A percentile compares a stretch with the other conserved stretches of the same genome.
Evolutionary conservation across 1,140 invertebrate genomes (phyloP).

Genomic region (Chymomyza costata): DNA sequence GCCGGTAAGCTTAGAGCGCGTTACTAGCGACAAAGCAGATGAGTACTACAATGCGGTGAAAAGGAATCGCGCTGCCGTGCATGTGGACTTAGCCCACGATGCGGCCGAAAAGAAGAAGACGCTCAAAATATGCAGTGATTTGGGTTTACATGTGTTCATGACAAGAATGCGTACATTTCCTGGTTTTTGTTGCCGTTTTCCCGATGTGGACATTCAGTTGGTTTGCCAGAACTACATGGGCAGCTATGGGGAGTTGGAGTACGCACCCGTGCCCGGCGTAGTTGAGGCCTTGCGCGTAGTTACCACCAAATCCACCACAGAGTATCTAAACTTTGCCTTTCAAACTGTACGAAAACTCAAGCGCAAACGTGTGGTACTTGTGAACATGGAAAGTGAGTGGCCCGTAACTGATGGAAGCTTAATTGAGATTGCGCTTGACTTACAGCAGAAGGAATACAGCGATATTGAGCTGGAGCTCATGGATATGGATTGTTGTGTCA

Average conservation of each 20-base stretch:
- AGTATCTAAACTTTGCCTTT: conserved; percentile 45
- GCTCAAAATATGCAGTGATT: conserved; percentile 45
- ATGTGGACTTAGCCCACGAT: conserved; percentile 49
- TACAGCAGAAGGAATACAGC: conserved; percentile 16
- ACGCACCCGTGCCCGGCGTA: conserved; percentile 52
- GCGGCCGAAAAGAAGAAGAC: conserved; percentile 32
- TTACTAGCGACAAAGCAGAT: conserved; percentile 20
- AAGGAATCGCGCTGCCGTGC: conserved; percentile 50
- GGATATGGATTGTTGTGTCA: conserved; percentile 38
- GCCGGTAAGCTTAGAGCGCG: conserved; percentile 45
- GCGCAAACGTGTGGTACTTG: conserved; percentile 40
- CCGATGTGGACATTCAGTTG: conserved; percentile 45
- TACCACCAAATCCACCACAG: conserved; percentile 2
- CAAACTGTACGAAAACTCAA: conserved; percentile 6
- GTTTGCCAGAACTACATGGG: conserved; percentile 60
- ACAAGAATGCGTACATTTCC: conserved; percentile 44
- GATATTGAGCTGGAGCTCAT: conserved; percentile 44
- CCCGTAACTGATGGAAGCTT: conserved; percentile 45
- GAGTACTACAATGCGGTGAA: conserved; percentile 56
- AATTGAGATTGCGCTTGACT: conserved; percentile 19
- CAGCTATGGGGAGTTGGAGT: conserved; percentile 55
- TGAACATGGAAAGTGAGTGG: conserved; percentile 49
- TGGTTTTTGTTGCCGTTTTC: conserved; percentile 48
- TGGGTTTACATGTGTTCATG: conserved; percentile 50
- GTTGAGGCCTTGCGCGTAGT: conserved; percentile 57